Evolutionary conservation across 2,797 vertebrate genomes (phyloP), one percentile per base, ranked within the genome.

Genomic region (Lates japonicus): DNA sequence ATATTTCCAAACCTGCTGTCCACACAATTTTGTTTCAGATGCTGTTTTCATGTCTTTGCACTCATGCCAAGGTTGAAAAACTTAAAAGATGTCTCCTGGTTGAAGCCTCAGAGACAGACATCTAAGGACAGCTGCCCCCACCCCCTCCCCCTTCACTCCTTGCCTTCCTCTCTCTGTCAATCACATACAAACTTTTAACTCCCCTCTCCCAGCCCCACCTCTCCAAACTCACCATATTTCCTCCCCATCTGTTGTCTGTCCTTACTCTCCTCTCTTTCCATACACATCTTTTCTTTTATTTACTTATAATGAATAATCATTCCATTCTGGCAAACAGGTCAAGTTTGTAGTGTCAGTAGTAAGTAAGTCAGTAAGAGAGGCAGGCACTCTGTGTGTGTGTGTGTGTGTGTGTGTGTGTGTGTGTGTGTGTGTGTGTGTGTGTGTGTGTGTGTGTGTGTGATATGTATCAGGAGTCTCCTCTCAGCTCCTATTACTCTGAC

Each of bases 41-140:
- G 8, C 22, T 75, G 74, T 59, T 75, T 76, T 74, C 16, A 20
- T 52, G 57, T 82, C 59, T 65, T 85, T 78, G 31, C 22, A 13
- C 37, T 42, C 65, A 82, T 76, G 78, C 64, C 70, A 83, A 76
- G 67, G 74, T 86, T 83, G 78, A 76, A 80, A 79, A 86, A 80
- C 67, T 81, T 70, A 58, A 88, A 86, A 71, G 87, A 78, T 73
- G 80, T 80, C 74, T 86, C 79, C 54, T 74, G 74, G 78, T 74
- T 82, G 69, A 90, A 83, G 70, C 78, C 76, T 69, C 7, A n/a
- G 83, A 89, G 82, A 84, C 79, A 78, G 87, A 90, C 87, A 86
- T 91, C 80, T 84, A 70, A 92, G 70, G 86, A 90, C 93, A 94
- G 92, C 91, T 93, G 93, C 90, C 83, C 77, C 64, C 58, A 80